These are phyloP conservation scores for Oligia strigilis DNA, from an alignment of 2,888 invertebrate genomes.

Conservation along the genomic window DNA sequence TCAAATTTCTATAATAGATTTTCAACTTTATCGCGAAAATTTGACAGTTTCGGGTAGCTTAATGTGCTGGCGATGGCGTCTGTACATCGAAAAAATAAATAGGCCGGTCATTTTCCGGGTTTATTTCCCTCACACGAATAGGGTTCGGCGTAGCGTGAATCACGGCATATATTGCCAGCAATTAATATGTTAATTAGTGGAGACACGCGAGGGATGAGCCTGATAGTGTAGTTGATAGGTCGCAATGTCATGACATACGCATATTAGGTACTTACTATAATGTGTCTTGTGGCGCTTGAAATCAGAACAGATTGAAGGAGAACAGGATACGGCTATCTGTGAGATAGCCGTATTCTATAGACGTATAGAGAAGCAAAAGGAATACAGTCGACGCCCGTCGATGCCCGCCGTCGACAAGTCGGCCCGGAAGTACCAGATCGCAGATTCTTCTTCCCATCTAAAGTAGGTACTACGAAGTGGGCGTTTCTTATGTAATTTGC, in stretches of 20 bases:
- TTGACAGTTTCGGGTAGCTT: too few relatives aligned
- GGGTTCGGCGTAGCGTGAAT: constrained; percentile 64
- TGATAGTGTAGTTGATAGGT: constrained; percentile 38
- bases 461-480: not conserved
- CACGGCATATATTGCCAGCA: constrained; percentile 64
- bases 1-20: too few relatives aligned
- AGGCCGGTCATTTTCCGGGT: constrained; percentile 40
- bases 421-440: not conserved
- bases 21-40: too few relatives aligned
- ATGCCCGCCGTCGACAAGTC: too few relatives aligned
- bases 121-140: constrained; percentile 37
- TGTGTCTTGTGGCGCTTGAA: constrained; percentile 3
- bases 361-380: not conserved
- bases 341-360: too few relatives aligned
- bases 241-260: constrained; percentile 24
- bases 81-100: constrained; percentile 30
- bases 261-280: not conserved
- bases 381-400: not conserved
- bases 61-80: too few relatives aligned
- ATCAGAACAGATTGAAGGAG: constrained; percentile 7
- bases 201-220: constrained; percentile 56
- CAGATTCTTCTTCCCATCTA: too few relatives aligned
- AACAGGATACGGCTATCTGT: not conserved
- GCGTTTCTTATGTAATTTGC: not conserved
- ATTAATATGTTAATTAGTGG: constrained; percentile 70